Evolutionary conservation across 2,113 vertebrate genomes (phyloP), one percentile per base, ranked within the genome.

Genomic region (Dermatemys mawii): DNA sequence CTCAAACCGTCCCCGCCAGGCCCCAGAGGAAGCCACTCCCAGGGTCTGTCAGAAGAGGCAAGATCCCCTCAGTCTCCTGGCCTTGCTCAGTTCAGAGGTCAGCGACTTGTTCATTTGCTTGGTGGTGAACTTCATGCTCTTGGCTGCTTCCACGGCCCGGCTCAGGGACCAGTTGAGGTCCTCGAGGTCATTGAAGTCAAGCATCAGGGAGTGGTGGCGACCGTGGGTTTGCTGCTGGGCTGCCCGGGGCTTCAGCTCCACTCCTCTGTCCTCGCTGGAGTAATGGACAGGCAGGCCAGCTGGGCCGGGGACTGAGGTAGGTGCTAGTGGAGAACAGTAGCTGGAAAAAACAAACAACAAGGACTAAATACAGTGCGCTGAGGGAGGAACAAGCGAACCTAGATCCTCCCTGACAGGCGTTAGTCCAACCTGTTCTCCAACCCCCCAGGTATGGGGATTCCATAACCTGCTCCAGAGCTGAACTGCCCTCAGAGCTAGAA

Each of bases 51-150:
- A 99, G 97, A 98, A 98, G 93, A 97, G 98, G 96, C 98, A 98
- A 94, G 98, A 98, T 79, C 98, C 81, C 13, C 97, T 81, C 27
- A 98, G 97, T 49, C 60, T 41, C 8, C 89, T 90, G 1, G 97
- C 96, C 78, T 97, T 96, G 93, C 97, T 93, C 86, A 99, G 98
- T 22, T 99, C 98, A 0, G 97, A 49, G 0, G 98, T 96, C 90
- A 99, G 98, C 0, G 96, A 98, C 48, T 87, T 97, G 90, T 98
- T 98, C 98, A 99, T 98, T 93, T 96, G 98, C 32, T 57, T 85
- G 0, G 98, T 98, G 95, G 97, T 98, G 84, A 94, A 22, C 48
- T 97, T 97, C 53, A 99, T 95, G 21, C 97, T 95, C 51, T 88
- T 96, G 0, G 99, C 99, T 0, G 98, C 98, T 60, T 93, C 95